Evolutionary conservation across 2,888 invertebrate genomes (phyloP).

Genomic region (Melangyna quadrimaculata): DNA sequence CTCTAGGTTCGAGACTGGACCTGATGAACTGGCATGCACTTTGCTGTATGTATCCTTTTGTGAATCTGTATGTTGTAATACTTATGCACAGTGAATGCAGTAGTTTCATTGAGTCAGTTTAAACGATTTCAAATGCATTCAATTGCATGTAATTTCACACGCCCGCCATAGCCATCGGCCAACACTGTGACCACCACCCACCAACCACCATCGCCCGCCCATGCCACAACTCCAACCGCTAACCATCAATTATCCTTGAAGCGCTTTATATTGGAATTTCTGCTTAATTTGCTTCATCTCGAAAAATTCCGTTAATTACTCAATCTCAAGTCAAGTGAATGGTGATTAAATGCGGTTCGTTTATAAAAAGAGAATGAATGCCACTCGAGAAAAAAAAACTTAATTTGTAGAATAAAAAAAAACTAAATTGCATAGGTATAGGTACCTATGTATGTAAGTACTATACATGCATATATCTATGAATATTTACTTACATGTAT

Average conservation of each 20-base stretch:
- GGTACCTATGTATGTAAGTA: no score
- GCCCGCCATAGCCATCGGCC: slow-evolving; percentile 25
- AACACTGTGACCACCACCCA: neutral
- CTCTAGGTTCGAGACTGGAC: neutral
- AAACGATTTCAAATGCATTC: slow-evolving; percentile 50
- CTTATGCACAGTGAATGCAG: neutral
- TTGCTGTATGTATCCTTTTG: neutral
- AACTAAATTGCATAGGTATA: no score
- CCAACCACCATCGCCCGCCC: no score
- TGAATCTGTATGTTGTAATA: neutral
- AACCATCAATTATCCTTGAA: neutral
- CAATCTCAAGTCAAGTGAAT: neutral
- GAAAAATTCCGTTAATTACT: slow-evolving; percentile 12
- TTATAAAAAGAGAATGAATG: neutral
- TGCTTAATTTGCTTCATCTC: slow-evolving; percentile 55
- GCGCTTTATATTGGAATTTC: slow-evolving; percentile 28
- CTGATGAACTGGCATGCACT: neutral
- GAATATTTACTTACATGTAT: no score
- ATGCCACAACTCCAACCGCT: neutral
- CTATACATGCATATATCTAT: no score
- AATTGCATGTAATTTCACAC: slow-evolving; percentile 65
- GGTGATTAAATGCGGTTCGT: slow-evolving; percentile 12
- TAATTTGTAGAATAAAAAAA: no score
- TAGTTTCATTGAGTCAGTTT: neutral
- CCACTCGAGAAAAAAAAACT: neutral